Evolutionary conservation across 2,888 invertebrate genomes (phyloP), one percentile per base, ranked within the genome.

Genomic region (Leucania comma): DNA sequence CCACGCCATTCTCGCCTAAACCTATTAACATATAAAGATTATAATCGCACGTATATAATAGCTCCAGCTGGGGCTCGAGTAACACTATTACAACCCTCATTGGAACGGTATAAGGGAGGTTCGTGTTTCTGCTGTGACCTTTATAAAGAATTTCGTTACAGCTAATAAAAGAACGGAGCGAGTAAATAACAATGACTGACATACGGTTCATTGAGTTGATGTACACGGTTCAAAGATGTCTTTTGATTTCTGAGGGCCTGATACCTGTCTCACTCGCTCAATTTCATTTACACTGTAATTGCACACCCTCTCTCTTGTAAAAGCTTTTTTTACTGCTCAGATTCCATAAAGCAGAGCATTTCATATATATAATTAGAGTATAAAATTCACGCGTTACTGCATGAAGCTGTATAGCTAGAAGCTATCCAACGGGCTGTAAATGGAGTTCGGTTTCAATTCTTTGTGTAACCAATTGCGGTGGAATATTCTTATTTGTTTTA

Each of bases 161-260:
- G 88, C 89, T 91, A 91, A 93, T 92, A 92, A 92, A 92, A 90
- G 91, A 90, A 87, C 85, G 82, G 75, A 78, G 87, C 88, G 78
- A 81, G 85, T 75, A 73, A 67, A 72, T 76, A 83, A 75, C 69
- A 68, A 68, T 68, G 61, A 61, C 38, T 70, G 66, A 72, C 72
- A 79, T 68, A 82, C 65, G 58, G 82, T 14, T 61, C 56, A 20
- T 58, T 32, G 61, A 68, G 53, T 81, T 65, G 73, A 72, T 38
- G 60, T 61, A 59, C 78, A 48, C 46, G 53, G 20, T 12, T 62
- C 48, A 64, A 10, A 67, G 75, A 42, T 32, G 22, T 24, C 35
- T 32, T 67, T 67, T 72, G 69, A 72, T 72, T 62, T 59, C 57
- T 72, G 56, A 42, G 14, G 54, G 58, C 69, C 54, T 73, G 57